Evolutionary conservation across 35 echinoderm and acorn worm species (phyloP).

Genomic region (Ophioderma brevispina): DNA sequence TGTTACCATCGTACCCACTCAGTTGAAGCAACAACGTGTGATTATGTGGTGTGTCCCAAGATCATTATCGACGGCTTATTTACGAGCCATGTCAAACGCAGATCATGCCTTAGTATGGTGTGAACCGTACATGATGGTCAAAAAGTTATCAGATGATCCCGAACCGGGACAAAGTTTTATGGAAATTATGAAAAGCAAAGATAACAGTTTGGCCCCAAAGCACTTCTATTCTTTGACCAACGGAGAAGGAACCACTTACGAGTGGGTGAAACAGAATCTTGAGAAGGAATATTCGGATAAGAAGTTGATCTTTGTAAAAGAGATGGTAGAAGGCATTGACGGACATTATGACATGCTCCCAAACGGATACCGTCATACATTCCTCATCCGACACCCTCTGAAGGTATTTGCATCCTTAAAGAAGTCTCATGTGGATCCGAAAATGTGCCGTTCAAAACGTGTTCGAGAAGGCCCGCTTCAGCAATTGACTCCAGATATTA

Average conservation of each 20-base stretch:
- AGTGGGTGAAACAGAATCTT: neutral
- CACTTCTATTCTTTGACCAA: too few species aligned
- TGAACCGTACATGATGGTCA: too few species aligned
- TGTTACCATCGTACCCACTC: too few species aligned
- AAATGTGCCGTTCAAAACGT: neutral
- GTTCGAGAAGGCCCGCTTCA: neutral
- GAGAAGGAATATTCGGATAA: neutral
- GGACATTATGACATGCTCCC: neutral
- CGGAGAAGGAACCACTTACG: neutral
- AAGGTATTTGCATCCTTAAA: neutral
- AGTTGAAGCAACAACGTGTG: too few species aligned
- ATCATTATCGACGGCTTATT: too few species aligned
- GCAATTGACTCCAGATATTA: neutral
- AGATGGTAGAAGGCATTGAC: neutral
- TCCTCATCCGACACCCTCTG: neutral
- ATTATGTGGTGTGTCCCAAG: too few species aligned
- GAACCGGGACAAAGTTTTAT: too few species aligned
- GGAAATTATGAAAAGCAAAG: too few species aligned
- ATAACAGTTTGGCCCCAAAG: too few species aligned
- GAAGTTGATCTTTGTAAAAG: neutral
- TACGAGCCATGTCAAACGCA: too few species aligned
- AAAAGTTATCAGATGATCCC: too few species aligned
- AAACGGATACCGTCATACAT: neutral
- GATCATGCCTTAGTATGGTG: too few species aligned
- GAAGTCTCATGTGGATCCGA: neutral